Percentiles rank a stretch among this genome's conserved stretches.
These are phyloP conservation scores for Pseudomugil tenellus DNA, from an alignment of 2,797 vertebrate species.

Conservation along the genomic window DNA sequence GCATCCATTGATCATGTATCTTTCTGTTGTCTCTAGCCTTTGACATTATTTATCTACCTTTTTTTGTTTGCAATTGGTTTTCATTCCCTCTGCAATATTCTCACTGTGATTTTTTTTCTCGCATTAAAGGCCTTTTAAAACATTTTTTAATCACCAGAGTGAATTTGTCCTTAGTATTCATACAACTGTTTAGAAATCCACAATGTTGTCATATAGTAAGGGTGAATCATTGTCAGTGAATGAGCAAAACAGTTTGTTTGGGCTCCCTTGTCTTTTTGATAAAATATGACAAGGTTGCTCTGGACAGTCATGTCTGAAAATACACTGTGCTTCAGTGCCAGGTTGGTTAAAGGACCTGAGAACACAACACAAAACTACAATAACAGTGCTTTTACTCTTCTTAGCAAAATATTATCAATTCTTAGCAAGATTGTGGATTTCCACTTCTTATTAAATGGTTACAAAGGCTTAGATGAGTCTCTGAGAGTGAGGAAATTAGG, in stretches of 20 bases:
- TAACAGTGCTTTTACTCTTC: constrained; percentile 59
- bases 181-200: constrained; percentile 29
- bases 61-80: not conserved
- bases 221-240: constrained; percentile 29
- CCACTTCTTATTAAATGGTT: constrained; percentile 49
- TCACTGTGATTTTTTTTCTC: not conserved
- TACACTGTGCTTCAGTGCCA: constrained; percentile 26
- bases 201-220: constrained; percentile 1
- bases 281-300: constrained; percentile 31
- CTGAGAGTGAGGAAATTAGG: constrained; percentile 52
- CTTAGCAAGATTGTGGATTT: constrained; percentile 56
- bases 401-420: constrained; percentile 68
- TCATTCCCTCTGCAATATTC: not conserved
- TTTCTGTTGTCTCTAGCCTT: not conserved
- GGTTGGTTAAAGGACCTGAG: constrained; percentile 40
- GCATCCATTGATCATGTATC: not conserved
- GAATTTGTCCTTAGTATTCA: constrained; percentile 12
- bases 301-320: constrained; percentile 27
- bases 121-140: not conserved
- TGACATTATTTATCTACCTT: not conserved
- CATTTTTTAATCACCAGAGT: not conserved
- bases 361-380: constrained; percentile 61
- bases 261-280: constrained; percentile 19
- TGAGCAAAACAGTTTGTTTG: constrained; percentile 39
- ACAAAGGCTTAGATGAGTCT: constrained; percentile 60